Evolutionary conservation across 2,888 invertebrate species (phyloP).

Genomic region (Rotaria sp.): DNA sequence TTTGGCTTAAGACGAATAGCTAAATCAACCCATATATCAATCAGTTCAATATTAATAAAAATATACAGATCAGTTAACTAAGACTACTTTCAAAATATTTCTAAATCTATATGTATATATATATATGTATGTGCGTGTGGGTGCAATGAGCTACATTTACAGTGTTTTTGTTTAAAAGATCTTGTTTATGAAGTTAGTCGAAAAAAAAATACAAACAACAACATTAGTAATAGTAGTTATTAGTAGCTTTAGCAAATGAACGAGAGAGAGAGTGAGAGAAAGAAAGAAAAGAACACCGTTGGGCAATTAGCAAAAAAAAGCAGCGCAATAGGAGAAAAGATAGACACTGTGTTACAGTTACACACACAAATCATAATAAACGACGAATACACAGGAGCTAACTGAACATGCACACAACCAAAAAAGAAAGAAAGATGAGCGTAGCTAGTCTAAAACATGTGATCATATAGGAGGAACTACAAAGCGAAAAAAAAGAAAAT

Average conservation of each 20-base stretch:
- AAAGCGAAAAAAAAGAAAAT: not conserved
- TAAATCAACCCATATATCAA: not conserved
- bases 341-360: constrained; percentile 4
- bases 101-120: not conserved
- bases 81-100: not conserved
- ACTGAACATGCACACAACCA: not conserved
- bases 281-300: constrained; percentile 1
- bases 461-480: not conserved
- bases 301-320: not conserved
- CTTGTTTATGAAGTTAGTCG: constrained; percentile 15
- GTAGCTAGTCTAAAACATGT: constrained; percentile 10
- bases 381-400: not conserved
- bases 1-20: not conserved
- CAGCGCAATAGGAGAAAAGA: not conserved
- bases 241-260: not conserved
- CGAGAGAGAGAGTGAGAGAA: not conserved
- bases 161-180: not conserved
- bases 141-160: not conserved
- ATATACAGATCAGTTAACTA: not conserved
- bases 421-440: not conserved
- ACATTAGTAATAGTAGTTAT: not conserved
- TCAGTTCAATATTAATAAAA: not conserved
- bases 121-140: too few relatives aligned
- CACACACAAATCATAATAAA: not conserved
- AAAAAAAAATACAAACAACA: constrained; percentile 14